Conservation (phyloP, 2,797 vertebrate species). For the Sarcoramphus papa region DNA sequence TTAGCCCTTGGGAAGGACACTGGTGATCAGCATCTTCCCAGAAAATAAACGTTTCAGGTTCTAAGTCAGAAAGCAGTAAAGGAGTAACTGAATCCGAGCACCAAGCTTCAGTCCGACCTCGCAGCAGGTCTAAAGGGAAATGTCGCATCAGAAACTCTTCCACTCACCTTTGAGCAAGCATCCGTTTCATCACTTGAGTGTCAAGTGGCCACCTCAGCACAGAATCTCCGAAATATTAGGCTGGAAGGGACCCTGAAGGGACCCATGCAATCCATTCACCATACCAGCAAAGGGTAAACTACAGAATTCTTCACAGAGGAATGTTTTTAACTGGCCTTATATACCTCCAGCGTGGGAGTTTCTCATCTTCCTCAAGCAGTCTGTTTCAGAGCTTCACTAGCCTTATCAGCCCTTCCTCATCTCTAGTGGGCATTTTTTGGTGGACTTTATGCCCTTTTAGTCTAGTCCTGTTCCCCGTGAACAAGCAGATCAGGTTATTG, state of each 20-base stretch:
- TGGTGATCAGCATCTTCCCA: neutral
- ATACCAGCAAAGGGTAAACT: neutral
- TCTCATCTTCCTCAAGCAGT: neutral
- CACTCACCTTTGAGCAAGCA: neutral
- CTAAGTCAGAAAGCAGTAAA: neutral
- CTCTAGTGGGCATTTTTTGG: neutral
- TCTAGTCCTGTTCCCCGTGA: neutral
- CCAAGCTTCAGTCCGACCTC: neutral
- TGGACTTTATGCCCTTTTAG: neutral
- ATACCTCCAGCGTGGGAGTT: neutral
- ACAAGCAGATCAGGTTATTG: neutral
- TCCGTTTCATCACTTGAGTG: neutral
- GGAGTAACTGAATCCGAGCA: neutral
- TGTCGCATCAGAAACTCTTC: neutral
- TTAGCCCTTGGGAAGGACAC: neutral
- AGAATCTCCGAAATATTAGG: neutral
- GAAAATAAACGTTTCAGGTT: neutral
- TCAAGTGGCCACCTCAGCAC: neutral
- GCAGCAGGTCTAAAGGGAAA: neutral
- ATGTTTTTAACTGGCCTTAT: neutral
- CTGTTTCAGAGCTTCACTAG: neutral
- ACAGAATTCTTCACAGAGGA: neutral
- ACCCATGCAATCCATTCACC: neutral
- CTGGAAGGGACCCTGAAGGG: neutral
- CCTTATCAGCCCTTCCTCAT: neutral